A percentile compares a stretch with the other conserved stretches of the same genome.
phyloP scores from a whole-genome alignment of 2,113 vertebrate species.

The Tenebrosternarchus preto region DNA sequence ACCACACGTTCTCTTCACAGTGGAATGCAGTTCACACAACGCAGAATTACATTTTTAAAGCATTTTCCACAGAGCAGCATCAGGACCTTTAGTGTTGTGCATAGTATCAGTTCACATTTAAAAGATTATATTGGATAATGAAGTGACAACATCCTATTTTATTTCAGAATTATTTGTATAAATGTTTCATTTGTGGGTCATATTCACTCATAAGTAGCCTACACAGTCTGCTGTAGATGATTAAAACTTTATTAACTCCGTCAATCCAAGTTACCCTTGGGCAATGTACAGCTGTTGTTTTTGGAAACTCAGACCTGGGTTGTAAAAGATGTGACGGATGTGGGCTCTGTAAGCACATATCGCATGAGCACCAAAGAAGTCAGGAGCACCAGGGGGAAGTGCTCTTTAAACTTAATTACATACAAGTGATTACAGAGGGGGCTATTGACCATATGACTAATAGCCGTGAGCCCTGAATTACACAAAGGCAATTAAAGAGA shows the following conservation, averaged over 20 bases:
- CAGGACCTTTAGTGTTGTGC: neutral
- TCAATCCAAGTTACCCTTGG: neutral
- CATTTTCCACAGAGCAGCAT: neutral
- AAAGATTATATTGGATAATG: neutral
- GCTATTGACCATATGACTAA: slow-evolving; percentile 25
- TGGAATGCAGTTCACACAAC: neutral
- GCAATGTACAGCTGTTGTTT: slow-evolving; percentile 18
- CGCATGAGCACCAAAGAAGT: neutral
- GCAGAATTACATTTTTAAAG: neutral
- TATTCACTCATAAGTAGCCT: neutral
- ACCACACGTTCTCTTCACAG: neutral
- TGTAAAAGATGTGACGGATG: neutral
- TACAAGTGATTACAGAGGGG: slow-evolving; percentile 1
- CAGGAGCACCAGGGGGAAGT: neutral
- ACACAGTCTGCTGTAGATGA: neutral
- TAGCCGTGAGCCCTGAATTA: neutral
- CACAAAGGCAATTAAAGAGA: slow-evolving; percentile 5
- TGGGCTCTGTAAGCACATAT: neutral
- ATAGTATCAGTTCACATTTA: neutral
- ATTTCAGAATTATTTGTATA: neutral
- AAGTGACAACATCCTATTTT: too few relatives aligned
- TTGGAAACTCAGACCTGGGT: neutral
- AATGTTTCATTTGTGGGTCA: neutral
- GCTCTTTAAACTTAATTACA: slow-evolving; percentile 18
- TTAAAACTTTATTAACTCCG: neutral